These are phyloP conservation scores for Geococcyx californianus DNA, from an alignment of 2,113 vertebrate species.

Conservation along the genomic window DNA sequence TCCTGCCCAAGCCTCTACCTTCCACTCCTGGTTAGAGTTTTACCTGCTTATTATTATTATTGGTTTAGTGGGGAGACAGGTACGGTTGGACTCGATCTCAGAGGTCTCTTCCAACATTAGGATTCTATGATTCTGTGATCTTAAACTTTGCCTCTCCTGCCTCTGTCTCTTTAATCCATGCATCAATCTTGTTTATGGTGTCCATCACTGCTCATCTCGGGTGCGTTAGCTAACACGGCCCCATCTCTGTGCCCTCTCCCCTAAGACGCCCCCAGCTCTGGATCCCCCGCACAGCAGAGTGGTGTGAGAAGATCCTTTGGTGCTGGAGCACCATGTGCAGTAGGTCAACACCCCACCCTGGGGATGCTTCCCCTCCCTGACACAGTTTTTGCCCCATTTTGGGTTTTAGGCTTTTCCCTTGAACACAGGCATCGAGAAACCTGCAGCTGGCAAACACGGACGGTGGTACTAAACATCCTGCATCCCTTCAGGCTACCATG, in stretches of 20 bases:
- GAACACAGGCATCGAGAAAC: neutral
- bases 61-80: too few species aligned
- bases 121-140: too few species aligned
- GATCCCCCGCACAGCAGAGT: too few species aligned
- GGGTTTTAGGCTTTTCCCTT: neutral
- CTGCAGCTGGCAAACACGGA: fast-evolving
- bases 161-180: neutral
- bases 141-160: neutral
- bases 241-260: neutral
- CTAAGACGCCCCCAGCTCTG: neutral
- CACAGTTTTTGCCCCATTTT: neutral
- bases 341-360: neutral
- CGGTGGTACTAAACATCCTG: neutral
- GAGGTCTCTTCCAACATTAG: too few species aligned
- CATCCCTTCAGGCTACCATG: neutral
- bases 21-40: neutral
- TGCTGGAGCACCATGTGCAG: neutral
- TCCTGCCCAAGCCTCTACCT: neutral
- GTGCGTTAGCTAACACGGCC: neutral
- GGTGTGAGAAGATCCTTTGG: neutral
- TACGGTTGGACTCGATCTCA: too few species aligned
- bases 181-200: conserved; percentile 49
- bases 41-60: conserved; percentile 38
- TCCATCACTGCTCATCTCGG: neutral
- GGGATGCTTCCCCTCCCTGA: neutral